Base-by-base conservation (phyloP, 2,888 invertebrate genomes). In the Psylliodes chrysocephalus region DNA sequence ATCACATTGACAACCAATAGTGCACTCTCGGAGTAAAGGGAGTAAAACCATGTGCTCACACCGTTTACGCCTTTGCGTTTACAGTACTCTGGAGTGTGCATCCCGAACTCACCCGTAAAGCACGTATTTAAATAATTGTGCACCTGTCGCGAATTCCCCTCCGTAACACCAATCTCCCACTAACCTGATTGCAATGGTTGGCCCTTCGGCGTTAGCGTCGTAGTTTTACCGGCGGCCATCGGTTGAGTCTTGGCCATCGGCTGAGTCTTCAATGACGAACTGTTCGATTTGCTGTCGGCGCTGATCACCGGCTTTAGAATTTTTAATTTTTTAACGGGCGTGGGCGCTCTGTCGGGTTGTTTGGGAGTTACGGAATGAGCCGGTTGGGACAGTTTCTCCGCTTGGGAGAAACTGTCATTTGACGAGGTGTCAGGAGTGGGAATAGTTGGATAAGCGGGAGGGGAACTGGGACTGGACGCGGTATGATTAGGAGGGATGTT, bases 301-400 rank as follows among this genome's bases (percentile, higher is more conserved):
- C 35, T 57, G 10, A 68, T 38, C 0, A 72, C 66, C 8, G 76
- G 76, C 66, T 73, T 74, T 30, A 75, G 54, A 22, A 72, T 75
- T 71, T 73, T 74, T 28, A 76, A 70, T 68, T 75, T 76, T 72
- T 72, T 75, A 18, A 72, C 19, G 1, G 61, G 61, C 19, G 56
- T 55, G n/a, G 18, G 10, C n/a, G 49, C 22, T 38, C 22, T 22
- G 10, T 53, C 38, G 18, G 46, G 19, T 60, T 35, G 51, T 67
- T 62, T 42, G 56, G 22, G 19, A 1, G 28, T 28, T 28, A n/a
- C 15, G 15, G 49, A 30, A 14, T 15, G 49, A 7, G 6, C 7
- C n/a, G 56, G 57, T 18, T 47, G 61, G 14, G 56, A 53, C 38
- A 57, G 61, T 68, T 63, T 65, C 33, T 68, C 67, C 25, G 67